Evolutionary conservation across 2,113 vertebrate genomes (phyloP).

Genomic region (Dasyurus viverrinus): DNA sequence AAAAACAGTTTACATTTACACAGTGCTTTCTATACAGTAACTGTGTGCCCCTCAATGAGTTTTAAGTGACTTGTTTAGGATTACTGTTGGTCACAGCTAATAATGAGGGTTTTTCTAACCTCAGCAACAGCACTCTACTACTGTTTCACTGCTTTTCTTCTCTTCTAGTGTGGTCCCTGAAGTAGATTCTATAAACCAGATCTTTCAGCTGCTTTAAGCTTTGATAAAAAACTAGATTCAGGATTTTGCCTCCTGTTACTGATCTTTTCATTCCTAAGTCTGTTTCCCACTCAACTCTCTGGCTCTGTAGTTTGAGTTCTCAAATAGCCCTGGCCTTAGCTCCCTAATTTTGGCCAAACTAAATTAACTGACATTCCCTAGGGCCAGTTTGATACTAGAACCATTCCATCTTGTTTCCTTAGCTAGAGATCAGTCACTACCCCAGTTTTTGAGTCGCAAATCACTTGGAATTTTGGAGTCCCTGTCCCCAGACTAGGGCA

Average conservation of each 20-base stretch:
- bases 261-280: neutral
- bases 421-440: neutral
- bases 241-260: neutral
- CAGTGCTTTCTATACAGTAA: neutral
- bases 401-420: neutral
- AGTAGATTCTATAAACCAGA: neutral
- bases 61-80: neutral
- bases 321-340: neutral
- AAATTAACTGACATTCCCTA: neutral
- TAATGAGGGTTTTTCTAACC: neutral
- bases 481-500: neutral
- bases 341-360: neutral
- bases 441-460: neutral
- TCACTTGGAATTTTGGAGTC: neutral
- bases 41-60: neutral
- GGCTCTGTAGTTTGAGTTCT: neutral
- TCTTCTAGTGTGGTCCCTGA: neutral
- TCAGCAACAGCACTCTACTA: neutral
- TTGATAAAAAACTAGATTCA: neutral
- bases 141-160: neutral
- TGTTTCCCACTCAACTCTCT: neutral
- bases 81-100: neutral
- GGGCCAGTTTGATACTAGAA: neutral
- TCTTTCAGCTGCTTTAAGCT: neutral
- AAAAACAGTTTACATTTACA: neutral